phyloP scores from a whole-genome alignment of 2,113 vertebrate species.

The Rhinolophus ferrumequinum region DNA sequence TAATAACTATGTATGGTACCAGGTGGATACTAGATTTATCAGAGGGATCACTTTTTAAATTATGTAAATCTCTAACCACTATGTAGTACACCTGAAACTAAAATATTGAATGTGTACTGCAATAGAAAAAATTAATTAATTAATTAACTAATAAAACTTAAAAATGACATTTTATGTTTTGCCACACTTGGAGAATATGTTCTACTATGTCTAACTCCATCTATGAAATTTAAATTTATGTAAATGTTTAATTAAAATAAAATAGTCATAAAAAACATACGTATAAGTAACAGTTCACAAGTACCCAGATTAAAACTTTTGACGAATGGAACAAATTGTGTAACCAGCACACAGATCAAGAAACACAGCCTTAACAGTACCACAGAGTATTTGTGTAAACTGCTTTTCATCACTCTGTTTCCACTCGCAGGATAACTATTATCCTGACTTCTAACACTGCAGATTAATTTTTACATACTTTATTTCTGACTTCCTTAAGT shows the following conservation, averaged over 20 bases:
- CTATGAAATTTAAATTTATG: neutral
- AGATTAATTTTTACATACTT: neutral
- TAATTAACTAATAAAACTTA: too few species aligned
- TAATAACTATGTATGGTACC: too few species aligned
- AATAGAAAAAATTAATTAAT: too few species aligned
- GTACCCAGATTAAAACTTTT: neutral
- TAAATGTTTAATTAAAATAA: neutral
- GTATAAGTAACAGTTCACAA: neutral
- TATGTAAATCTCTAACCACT: too few species aligned
- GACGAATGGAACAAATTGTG: neutral
- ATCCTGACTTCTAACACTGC: neutral
- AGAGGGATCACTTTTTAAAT: too few species aligned
- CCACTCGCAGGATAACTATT: neutral
- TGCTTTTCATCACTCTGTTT: neutral
- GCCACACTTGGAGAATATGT: neutral
- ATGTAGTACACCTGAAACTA: too few species aligned
- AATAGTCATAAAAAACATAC: neutral
- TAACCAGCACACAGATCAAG: neutral
- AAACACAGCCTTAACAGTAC: neutral
- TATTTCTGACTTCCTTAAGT: neutral
- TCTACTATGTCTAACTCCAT: neutral
- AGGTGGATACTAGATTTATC: too few species aligned
- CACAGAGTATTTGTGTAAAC: neutral
- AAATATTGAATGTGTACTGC: too few species aligned
- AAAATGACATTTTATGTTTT: neutral